These are phyloP conservation scores for Motacilla alba DNA, from an alignment of 2,113 vertebrate species.

Conservation along the genomic window DNA sequence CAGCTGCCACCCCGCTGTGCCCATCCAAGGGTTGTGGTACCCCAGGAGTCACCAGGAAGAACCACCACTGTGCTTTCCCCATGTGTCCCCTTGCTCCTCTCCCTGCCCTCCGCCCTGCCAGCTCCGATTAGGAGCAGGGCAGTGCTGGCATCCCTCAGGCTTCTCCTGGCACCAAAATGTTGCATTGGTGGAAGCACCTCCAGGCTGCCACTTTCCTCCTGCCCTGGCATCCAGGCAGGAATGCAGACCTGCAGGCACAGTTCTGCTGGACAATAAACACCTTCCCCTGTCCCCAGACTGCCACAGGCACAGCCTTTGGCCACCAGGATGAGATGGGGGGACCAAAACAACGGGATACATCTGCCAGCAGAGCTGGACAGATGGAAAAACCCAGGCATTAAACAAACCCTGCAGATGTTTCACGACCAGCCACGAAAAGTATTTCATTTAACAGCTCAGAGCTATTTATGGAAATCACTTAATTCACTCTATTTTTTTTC, in stretches of 20 bases:
- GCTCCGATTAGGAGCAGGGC: neutral
- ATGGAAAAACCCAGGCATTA: neutral
- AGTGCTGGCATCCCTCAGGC: neutral
- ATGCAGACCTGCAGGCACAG: rapidly evolving
- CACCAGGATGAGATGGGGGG: neutral
- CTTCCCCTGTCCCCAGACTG: neutral
- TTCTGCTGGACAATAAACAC: neutral
- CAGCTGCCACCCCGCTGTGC: neutral
- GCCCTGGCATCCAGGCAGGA: neutral
- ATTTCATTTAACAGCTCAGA: conserved; percentile 7
- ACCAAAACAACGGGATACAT: rapidly evolving
- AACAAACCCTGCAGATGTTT: neutral
- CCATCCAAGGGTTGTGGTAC: neutral
- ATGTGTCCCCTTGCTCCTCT: neutral
- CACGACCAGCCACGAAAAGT: neutral
- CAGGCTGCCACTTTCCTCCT: neutral
- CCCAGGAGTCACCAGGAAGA: neutral
- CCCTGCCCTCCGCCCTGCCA: neutral
- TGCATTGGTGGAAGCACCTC: neutral
- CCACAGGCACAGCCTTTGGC: neutral
- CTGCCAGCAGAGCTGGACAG: neutral
- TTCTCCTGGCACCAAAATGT: neutral
- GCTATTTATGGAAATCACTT: neutral
- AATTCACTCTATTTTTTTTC: neutral
- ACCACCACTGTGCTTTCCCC: neutral